Evolutionary conservation across 1,140 invertebrate species (phyloP).

Genomic region (Ooceraea biroi): DNA sequence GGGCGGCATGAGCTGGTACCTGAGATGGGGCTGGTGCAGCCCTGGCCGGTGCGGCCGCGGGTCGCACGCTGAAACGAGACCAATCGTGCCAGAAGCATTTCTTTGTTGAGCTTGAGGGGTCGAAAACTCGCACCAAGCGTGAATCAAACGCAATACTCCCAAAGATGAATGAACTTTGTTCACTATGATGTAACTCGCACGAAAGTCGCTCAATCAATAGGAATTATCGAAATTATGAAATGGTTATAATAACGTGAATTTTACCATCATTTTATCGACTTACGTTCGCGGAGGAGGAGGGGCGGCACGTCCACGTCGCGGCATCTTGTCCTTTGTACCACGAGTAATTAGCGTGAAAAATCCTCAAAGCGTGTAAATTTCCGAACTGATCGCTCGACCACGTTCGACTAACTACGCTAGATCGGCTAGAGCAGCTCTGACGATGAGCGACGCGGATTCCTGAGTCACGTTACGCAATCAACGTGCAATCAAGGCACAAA

Average conservation of each 20-base stretch:
- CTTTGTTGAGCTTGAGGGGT: too few species aligned
- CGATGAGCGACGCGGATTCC: neutral
- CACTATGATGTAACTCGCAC: conserved; percentile 60
- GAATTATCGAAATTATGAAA: conserved; percentile 19
- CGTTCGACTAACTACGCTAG: conserved; percentile 13
- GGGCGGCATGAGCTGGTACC: conserved; percentile 83
- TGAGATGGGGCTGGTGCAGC: conserved; percentile 82
- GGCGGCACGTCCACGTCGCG: conserved; percentile 91
- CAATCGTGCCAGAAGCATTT: neutral
- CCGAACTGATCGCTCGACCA: neutral
- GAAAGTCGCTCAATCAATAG: conserved; percentile 2
- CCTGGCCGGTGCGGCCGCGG: conserved; percentile 81
- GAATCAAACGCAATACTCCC: too few species aligned
- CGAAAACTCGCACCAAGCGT: too few species aligned
- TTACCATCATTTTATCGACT: conserved; percentile 68
- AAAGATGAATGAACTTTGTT: conserved; percentile 54
- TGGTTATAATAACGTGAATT: neutral
- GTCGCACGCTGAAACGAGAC: conserved; percentile 78
- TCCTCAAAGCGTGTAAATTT: neutral
- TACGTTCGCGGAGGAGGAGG: conserved; percentile 89
- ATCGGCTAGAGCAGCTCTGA: too few species aligned
- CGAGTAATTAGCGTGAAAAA: neutral
- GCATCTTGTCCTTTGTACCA: conserved; percentile 87
- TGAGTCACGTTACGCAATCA: neutral
- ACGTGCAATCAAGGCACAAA: neutral